These are phyloP conservation scores for Yponomeuta evonymella DNA, from an alignment of 2,888 invertebrate genomes.

Conservation along the genomic window DNA sequence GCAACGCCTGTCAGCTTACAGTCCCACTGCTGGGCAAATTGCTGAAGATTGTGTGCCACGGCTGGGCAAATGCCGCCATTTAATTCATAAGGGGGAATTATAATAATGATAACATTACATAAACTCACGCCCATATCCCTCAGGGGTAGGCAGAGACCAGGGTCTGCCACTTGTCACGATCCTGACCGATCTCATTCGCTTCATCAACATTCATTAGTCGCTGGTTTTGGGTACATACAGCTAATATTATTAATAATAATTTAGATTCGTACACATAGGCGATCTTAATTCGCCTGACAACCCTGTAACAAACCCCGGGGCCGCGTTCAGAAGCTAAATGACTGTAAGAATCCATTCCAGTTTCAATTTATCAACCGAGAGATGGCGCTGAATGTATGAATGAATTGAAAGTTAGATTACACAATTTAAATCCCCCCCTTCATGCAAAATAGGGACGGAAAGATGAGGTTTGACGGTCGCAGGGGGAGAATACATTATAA, in stretches of 20 bases:
- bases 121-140: too few relatives aligned
- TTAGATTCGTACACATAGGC: not conserved
- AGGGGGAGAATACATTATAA: conserved; percentile 64
- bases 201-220: too few relatives aligned
- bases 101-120: too few relatives aligned
- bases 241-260: not conserved
- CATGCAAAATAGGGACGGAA: conserved; percentile 74
- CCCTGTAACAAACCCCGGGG: conserved; percentile 16
- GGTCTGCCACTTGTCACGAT: too few relatives aligned
- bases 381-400: conserved; percentile 75
- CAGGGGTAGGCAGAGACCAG: too few relatives aligned
- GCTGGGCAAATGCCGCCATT: too few relatives aligned
- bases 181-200: too few relatives aligned
- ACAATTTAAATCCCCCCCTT: conserved; percentile 75
- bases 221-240: too few relatives aligned
- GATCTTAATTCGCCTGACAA: not conserved
- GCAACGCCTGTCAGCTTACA: too few relatives aligned
- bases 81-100: too few relatives aligned
- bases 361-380: conserved; percentile 73
- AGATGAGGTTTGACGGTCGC: conserved; percentile 69
- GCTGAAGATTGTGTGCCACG: too few relatives aligned
- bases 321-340: conserved; percentile 49
- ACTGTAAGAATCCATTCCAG: conserved; percentile 60
- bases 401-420: conserved; percentile 77
- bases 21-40: too few relatives aligned